A percentile compares a stretch with the other conserved stretches of the same genome.
Evolutionary conservation across 2,113 vertebrate species (phyloP).

Genomic region (Anoplopoma fimbria): DNA sequence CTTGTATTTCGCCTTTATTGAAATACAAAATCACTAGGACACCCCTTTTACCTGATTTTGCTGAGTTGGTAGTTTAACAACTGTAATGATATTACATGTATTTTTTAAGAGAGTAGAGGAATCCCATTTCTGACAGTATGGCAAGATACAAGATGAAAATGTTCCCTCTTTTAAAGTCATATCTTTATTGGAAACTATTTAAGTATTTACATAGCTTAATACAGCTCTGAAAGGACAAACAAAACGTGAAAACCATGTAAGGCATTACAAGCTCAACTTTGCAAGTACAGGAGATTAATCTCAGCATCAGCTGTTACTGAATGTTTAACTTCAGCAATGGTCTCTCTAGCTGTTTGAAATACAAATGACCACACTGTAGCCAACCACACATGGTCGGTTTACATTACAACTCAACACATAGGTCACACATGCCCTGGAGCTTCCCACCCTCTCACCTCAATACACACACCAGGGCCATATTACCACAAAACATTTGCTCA

Average conservation of each 20-base stretch:
- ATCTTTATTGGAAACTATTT: not conserved
- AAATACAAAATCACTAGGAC: not conserved
- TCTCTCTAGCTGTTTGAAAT: constrained; percentile 64
- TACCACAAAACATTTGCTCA: constrained; percentile 58
- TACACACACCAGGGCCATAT: constrained; percentile 48
- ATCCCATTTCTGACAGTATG: not conserved
- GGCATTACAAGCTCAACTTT: not conserved
- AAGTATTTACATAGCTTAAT: not conserved
- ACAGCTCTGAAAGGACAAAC: constrained; percentile 21
- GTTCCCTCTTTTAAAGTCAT: not conserved
- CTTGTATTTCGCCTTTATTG: not conserved
- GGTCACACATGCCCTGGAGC: constrained; percentile 64
- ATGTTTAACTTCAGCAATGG: constrained; percentile 54
- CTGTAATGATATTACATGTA: not conserved
- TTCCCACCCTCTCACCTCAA: constrained; percentile 51
- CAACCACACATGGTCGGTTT: constrained; percentile 73
- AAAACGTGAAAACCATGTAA: constrained; percentile 23
- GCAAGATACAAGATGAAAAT: not conserved
- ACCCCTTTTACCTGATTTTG: not conserved
- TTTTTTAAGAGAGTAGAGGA: not conserved
- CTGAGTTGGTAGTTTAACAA: not conserved
- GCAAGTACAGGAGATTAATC: constrained; percentile 25
- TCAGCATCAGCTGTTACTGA: constrained; percentile 60
- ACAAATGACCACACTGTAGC: constrained; percentile 72
- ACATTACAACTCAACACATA: constrained; percentile 73